phyloP scores from a whole-genome alignment of 2,797 vertebrate species.

The Lepus townsendii region DNA sequence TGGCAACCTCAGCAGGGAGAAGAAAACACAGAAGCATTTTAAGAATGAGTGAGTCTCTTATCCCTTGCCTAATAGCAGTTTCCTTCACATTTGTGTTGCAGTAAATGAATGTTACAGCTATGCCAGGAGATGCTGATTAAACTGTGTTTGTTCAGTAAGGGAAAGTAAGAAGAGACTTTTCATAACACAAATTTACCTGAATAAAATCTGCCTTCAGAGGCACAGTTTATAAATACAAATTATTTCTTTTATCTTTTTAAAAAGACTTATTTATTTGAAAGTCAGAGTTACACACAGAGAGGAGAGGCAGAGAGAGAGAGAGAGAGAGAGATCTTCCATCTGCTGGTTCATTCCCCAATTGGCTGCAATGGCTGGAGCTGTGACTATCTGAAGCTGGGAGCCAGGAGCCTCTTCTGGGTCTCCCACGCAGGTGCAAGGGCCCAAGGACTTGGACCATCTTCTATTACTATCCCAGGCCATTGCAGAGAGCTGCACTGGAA shows the following conservation, averaged over 20 bases:
- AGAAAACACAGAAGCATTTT: slow-evolving; percentile 12
- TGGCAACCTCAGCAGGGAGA: background rate
- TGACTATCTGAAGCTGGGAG: no score
- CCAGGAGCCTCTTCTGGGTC: no score
- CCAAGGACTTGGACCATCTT: no score
- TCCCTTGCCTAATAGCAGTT: background rate
- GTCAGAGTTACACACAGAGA: no score
- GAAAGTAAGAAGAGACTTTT: slow-evolving; percentile 63
- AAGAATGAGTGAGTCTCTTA: slow-evolving; percentile 28
- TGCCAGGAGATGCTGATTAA: background rate
- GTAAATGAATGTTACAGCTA: background rate
- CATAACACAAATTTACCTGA: slow-evolving; percentile 68
- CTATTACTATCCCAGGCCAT: no score
- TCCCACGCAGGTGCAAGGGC: no score
- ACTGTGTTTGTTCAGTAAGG: slow-evolving; percentile 38
- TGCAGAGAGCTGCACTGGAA: no score
- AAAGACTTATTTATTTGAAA: no score
- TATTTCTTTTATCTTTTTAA: background rate
- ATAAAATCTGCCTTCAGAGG: slow-evolving; percentile 57
- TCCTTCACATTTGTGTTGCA: slow-evolving; percentile 30
- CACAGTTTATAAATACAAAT: slow-evolving; percentile 50
- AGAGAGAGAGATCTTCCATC: no score
- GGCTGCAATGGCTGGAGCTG: no score
- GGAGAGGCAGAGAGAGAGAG: no score
- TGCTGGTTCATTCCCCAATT: no score